Conservation (phyloP, 2,888 invertebrate species). For the Cheilosia vulpina region DNA sequence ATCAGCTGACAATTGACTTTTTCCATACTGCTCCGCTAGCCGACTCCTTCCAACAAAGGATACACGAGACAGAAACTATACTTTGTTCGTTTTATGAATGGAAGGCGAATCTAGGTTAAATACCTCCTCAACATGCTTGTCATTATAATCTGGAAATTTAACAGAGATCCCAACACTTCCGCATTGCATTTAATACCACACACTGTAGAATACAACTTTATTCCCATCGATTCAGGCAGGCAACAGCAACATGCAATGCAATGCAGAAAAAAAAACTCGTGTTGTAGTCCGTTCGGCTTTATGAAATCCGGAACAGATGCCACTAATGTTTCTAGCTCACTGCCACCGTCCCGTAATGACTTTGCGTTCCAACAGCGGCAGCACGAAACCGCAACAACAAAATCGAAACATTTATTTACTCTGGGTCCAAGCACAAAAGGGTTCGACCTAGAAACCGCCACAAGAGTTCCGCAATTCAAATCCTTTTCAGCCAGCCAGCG, state of each 20-base stretch:
- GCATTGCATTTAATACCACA: slow-evolving; percentile 10
- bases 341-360: slow-evolving; percentile 33
- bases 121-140: slow-evolving; percentile 25
- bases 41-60: background rate
- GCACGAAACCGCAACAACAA: slow-evolving; percentile 20
- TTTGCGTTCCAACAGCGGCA: slow-evolving; percentile 12
- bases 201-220: slow-evolving; percentile 1
- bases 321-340: slow-evolving; percentile 37
- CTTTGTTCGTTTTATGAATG: slow-evolving; percentile 11
- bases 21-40: background rate
- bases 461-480: slow-evolving; percentile 56
- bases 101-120: slow-evolving; percentile 40
- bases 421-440: slow-evolving; percentile 38
- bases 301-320: slow-evolving; percentile 54
- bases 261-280: background rate
- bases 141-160: slow-evolving; percentile 43
- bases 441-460: slow-evolving; percentile 59
- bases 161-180: slow-evolving; percentile 24
- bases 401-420: slow-evolving; percentile 63
- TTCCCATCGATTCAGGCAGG: slow-evolving; percentile 15
- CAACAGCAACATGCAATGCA: background rate
- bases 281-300: slow-evolving; percentile 30
- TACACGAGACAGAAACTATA: too few relatives aligned
- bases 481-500: slow-evolving; percentile 13
- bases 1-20: slow-evolving; percentile 1